Conservation (phyloP, 1,140 invertebrate species). For the Arion vulgaris region DNA sequence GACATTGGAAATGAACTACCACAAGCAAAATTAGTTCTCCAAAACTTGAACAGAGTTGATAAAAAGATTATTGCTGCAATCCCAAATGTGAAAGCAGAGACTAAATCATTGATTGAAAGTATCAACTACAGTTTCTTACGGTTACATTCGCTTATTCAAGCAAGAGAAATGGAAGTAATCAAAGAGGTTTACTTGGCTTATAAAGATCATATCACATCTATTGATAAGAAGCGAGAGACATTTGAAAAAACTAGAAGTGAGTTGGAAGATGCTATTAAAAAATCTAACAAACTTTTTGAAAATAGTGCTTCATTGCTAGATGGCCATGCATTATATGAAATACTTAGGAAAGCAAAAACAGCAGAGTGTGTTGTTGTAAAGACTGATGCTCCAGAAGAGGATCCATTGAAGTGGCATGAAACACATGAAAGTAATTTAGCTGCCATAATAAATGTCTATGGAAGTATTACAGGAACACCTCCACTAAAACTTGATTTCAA, state of each 20-base stretch:
- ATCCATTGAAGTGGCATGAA: slow-evolving; percentile 12
- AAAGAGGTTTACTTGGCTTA: not conserved
- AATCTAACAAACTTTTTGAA: slow-evolving; percentile 24
- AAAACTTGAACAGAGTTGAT: slow-evolving; percentile 4
- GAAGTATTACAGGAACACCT: slow-evolving; percentile 18
- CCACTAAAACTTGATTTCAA: not conserved
- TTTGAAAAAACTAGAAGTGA: not conserved
- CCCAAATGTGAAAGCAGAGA: slow-evolving; percentile 18
- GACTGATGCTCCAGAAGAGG: no score
- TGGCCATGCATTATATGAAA: slow-evolving; percentile 10
- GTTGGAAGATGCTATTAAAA: slow-evolving; percentile 13
- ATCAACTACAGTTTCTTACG: slow-evolving; percentile 14
- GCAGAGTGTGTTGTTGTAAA: slow-evolving; percentile 23
- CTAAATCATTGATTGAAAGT: slow-evolving; percentile 20
- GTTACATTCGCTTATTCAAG: slow-evolving; percentile 23
- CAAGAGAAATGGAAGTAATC: slow-evolving; percentile 30
- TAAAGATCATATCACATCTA: not conserved
- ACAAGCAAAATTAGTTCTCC: slow-evolving; percentile 1
- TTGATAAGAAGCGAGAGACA: not conserved
- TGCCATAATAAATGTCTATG: slow-evolving; percentile 6
- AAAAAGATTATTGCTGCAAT: slow-evolving; percentile 1
- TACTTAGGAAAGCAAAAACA: not conserved
- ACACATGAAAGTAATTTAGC: not conserved
- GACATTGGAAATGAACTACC: slow-evolving; percentile 24
- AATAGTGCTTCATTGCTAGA: slow-evolving; percentile 28